A percentile compares a stretch with the other conserved stretches of the same genome.
phyloP scores from a whole-genome alignment of 2,797 vertebrate species.

The Eulemur albifrons region DNA sequence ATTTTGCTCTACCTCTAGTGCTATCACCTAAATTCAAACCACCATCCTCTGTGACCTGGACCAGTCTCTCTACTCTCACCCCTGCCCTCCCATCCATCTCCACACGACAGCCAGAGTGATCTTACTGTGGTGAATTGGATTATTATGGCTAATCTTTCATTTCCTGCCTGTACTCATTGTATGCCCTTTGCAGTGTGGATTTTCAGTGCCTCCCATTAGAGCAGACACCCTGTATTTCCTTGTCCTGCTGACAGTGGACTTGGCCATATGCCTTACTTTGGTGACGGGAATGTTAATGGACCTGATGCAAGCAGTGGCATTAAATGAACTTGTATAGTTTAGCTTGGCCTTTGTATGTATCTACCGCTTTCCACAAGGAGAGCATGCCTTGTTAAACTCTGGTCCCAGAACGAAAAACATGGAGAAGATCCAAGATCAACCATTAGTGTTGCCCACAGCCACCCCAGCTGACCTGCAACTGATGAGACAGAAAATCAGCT shows the following conservation, averaged over 20 bases:
- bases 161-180: neutral
- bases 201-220: neutral
- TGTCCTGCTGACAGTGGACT: neutral
- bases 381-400: neutral
- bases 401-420: neutral
- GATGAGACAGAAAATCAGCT: neutral
- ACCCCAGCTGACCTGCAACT: neutral
- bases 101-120: no score
- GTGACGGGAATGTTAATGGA: neutral
- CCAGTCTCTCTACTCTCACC: neutral
- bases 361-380: neutral
- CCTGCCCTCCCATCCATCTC: neutral
- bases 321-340: neutral
- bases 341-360: neutral
- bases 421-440: neutral
- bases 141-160: neutral
- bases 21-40: neutral
- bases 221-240: neutral
- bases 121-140: neutral
- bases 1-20: neutral
- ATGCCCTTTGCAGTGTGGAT: neutral
- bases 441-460: neutral
- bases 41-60: neutral
- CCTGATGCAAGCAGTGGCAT: neutral
- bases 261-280: neutral